A percentile compares a stretch with the other conserved stretches of the same genome.
Conservation (phyloP, 2,888 invertebrate species). For the Drosophila pegasa region DNA sequence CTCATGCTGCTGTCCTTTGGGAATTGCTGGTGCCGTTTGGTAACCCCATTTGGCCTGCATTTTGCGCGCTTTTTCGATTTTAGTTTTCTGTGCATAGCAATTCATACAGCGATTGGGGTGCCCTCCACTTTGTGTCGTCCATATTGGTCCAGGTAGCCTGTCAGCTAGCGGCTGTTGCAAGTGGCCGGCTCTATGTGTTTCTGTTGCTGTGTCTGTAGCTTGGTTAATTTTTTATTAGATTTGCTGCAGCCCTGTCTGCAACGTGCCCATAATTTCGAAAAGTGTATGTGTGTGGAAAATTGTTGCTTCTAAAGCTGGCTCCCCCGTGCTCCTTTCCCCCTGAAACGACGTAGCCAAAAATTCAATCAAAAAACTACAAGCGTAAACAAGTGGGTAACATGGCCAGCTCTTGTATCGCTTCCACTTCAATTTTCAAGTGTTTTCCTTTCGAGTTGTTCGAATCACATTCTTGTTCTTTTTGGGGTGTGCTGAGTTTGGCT, state of each 20-base stretch:
- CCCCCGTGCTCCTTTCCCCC: background rate
- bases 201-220: slow-evolving; percentile 16
- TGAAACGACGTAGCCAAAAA: slow-evolving; percentile 31
- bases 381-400: slow-evolving; percentile 72
- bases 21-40: slow-evolving; percentile 63
- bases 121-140: slow-evolving; percentile 20
- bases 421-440: slow-evolving; percentile 59
- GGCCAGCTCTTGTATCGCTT: slow-evolving; percentile 53
- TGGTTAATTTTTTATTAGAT: slow-evolving; percentile 66
- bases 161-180: slow-evolving; percentile 25
- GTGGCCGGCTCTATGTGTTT: slow-evolving; percentile 31
- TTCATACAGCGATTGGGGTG: slow-evolving; percentile 43
- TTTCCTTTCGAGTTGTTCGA: slow-evolving; percentile 52
- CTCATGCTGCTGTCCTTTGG: slow-evolving; percentile 44
- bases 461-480: slow-evolving; percentile 19
- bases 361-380: slow-evolving; percentile 74
- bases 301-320: slow-evolving; percentile 48
- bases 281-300: slow-evolving; percentile 53
- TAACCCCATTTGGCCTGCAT: slow-evolving; percentile 78
- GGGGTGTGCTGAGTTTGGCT: slow-evolving; percentile 28
- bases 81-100: slow-evolving; percentile 57
- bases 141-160: slow-evolving; percentile 25
- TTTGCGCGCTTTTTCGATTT: slow-evolving; percentile 77
- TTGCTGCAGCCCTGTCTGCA: slow-evolving; percentile 58
- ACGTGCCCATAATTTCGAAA: slow-evolving; percentile 50